These are phyloP conservation scores for Vanacampus margaritifer DNA, from an alignment of 2,113 vertebrate genomes.

Conservation along the genomic window DNA sequence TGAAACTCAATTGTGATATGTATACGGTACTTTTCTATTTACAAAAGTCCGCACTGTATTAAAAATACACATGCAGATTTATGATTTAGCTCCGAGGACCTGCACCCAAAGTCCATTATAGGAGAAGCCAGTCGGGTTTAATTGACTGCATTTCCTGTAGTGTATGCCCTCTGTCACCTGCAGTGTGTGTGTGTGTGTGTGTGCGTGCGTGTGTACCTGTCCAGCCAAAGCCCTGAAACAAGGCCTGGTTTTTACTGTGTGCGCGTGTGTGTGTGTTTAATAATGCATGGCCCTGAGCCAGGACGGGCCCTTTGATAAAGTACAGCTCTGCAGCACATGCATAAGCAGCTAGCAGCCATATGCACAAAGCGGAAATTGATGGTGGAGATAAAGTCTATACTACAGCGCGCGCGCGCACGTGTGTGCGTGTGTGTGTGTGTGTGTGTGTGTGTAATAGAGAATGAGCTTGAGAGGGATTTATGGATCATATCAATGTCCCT, in stretches of 20 bases:
- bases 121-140: background rate
- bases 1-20: background rate
- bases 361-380: slow-evolving; percentile 77
- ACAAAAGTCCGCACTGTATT: background rate
- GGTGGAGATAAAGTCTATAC: slow-evolving; percentile 73
- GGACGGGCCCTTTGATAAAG: slow-evolving; percentile 77
- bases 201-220: slow-evolving; percentile 39
- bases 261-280: slow-evolving; percentile 66
- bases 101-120: background rate
- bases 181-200: slow-evolving; percentile 13
- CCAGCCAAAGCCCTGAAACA: slow-evolving; percentile 35
- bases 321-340: slow-evolving; percentile 69
- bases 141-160: slow-evolving; percentile 3
- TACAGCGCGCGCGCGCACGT: slow-evolving; percentile 34
- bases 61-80: background rate
- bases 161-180: slow-evolving; percentile 40
- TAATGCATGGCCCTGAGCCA: slow-evolving; percentile 75
- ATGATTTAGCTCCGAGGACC: background rate
- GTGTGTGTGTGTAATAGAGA: slow-evolving; percentile 31
- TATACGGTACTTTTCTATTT: background rate
- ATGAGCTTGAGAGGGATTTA: slow-evolving; percentile 56
- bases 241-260: slow-evolving; percentile 26
- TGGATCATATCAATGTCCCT: slow-evolving; percentile 53
- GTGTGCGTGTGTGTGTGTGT: slow-evolving; percentile 22
- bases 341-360: slow-evolving; percentile 77